Conservation (phyloP, 2,113 vertebrate genomes). For the Burhinus bistriatus region DNA sequence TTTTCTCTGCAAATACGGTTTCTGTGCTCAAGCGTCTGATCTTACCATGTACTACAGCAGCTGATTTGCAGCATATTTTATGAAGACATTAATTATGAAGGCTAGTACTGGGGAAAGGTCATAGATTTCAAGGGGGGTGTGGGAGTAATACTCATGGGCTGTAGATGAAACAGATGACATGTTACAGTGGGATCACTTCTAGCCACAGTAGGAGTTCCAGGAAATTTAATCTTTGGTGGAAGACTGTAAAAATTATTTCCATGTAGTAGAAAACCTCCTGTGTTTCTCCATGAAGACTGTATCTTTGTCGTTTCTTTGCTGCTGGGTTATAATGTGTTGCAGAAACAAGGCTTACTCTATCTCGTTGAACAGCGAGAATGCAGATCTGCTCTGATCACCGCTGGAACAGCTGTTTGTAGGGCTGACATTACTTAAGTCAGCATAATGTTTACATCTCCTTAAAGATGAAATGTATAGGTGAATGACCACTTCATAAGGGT, state of each 20-base stretch:
- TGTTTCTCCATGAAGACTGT: not conserved
- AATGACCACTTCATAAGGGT: not conserved
- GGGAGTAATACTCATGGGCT: not conserved
- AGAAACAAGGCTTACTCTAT: not conserved
- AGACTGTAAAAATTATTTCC: not conserved
- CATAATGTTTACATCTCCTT: not conserved
- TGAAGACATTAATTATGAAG: not conserved
- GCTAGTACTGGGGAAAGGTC: slow-evolving; percentile 19
- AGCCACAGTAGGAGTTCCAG: not conserved
- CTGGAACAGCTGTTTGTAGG: not conserved
- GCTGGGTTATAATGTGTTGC: not conserved
- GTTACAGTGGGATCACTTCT: not conserved
- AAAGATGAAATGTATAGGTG: not conserved
- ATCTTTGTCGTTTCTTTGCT: not conserved
- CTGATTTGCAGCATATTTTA: slow-evolving; percentile 5
- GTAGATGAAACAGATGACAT: not conserved
- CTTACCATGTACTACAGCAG: not conserved
- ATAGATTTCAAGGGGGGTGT: not conserved
- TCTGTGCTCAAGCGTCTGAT: not conserved
- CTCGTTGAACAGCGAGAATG: accelerated
- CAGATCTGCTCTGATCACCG: not conserved
- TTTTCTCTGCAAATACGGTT: not conserved
- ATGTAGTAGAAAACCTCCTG: not conserved
- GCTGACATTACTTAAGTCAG: not conserved
- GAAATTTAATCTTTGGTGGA: not conserved